A percentile compares a stretch with the other conserved stretches of the same genome.
Conservation (phyloP, 2,113 vertebrate species). For the Circaetus cinerascens region DNA sequence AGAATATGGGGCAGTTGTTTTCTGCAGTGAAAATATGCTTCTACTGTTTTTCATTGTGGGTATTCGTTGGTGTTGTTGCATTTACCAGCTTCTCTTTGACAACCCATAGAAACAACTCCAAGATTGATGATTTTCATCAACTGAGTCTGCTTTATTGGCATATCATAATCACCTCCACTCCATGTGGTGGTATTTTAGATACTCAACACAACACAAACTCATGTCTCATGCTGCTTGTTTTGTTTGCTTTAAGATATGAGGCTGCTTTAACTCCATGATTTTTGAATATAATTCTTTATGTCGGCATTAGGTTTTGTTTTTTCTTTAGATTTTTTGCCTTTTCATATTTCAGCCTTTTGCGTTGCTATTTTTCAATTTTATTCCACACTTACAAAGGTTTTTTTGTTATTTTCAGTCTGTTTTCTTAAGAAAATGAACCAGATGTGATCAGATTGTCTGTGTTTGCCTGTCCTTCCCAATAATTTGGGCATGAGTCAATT, state of each 20-base stretch:
- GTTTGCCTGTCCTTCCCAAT: neutral
- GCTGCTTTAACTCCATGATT: neutral
- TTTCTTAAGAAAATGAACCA: neutral
- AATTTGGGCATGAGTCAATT: neutral
- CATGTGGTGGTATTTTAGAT: neutral
- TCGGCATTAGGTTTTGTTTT: neutral
- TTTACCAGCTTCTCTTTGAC: neutral
- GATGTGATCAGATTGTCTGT: neutral
- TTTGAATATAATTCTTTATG: neutral
- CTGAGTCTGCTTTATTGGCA: neutral
- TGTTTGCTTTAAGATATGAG: neutral
- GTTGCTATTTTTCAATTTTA: neutral
- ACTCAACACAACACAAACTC: neutral
- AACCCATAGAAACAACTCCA: neutral
- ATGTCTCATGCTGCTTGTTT: neutral
- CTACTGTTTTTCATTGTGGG: neutral
- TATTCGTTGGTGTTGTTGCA: neutral
- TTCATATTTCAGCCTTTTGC: neutral
- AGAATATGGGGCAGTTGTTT: neutral
- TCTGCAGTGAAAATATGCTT: neutral
- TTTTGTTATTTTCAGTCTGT: neutral
- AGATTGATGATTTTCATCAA: neutral
- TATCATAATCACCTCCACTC: neutral
- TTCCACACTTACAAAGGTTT: neutral
- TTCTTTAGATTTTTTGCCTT: neutral